phyloP scores from a whole-genome alignment of 2,888 invertebrate species.

The Dryobotodes eremita region DNA sequence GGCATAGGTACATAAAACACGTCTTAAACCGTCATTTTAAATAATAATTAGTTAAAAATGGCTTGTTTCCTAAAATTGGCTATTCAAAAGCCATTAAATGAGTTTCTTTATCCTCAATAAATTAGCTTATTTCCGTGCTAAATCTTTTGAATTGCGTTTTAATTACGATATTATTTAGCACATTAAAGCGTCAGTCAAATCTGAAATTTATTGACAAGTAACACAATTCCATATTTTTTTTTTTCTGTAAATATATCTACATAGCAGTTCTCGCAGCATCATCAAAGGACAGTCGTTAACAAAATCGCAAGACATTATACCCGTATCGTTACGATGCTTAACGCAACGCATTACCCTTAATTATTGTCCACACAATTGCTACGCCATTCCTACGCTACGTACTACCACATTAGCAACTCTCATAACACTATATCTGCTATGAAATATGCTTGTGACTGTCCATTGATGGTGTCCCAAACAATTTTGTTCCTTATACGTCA shows the following conservation, averaged over 20 bases:
- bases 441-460: constrained; percentile 84
- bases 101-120: constrained; percentile 44
- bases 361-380: constrained; percentile 88
- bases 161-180: constrained; percentile 56
- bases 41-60: constrained; percentile 48
- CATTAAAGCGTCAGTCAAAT: constrained; percentile 30
- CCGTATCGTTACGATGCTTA: constrained; percentile 79
- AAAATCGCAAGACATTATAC: constrained; percentile 85
- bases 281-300: constrained; percentile 77
- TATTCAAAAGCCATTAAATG: constrained; percentile 38
- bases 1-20: constrained; percentile 37
- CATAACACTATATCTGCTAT: constrained; percentile 87
- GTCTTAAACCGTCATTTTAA: constrained; percentile 21
- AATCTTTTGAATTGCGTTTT: constrained; percentile 52
- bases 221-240: constrained; percentile 21
- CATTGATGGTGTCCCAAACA: constrained; percentile 67
- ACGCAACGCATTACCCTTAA: constrained; percentile 81
- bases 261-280: constrained; percentile 39
- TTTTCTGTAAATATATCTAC: too few relatives aligned
- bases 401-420: constrained; percentile 87
- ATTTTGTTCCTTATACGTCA: constrained; percentile 70
- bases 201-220: constrained; percentile 14
- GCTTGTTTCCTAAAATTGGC: constrained; percentile 24
- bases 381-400: constrained; percentile 81
- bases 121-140: constrained; percentile 43